Conservation (phyloP, 1,140 invertebrate genomes). For the Nixonia krombeini region DNA sequence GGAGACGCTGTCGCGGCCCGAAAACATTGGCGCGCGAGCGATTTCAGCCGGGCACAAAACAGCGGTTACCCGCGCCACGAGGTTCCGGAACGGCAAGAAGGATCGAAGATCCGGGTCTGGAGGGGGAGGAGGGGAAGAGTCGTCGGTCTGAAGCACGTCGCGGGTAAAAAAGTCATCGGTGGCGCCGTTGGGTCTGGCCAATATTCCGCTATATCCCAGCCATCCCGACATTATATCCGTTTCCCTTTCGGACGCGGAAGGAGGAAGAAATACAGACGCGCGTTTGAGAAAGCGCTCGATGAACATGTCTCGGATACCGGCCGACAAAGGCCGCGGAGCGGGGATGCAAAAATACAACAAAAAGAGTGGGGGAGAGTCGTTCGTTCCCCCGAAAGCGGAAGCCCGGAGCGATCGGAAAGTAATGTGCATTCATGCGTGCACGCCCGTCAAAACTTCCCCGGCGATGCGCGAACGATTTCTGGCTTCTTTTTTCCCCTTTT, state of each 20-base stretch:
- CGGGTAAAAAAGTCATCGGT: constrained; percentile 14
- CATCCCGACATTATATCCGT: constrained; percentile 16
- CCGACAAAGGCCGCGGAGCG: constrained; percentile 14
- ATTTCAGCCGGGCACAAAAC: too few species aligned
- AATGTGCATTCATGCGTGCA: constrained; percentile 33
- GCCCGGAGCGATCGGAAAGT: constrained; percentile 24
- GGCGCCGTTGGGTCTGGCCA: constrained; percentile 27
- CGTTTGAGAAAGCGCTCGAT: constrained; percentile 24
- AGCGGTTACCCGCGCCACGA: too few species aligned
- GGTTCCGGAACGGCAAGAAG: too few species aligned
- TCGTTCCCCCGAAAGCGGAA: constrained; percentile 12
- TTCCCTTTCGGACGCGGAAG: constrained; percentile 13
- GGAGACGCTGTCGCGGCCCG: too few species aligned
- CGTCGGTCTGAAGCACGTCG: background rate
- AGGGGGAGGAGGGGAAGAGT: too few species aligned
- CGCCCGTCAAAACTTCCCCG: constrained; percentile 37
- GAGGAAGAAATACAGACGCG: constrained; percentile 24
- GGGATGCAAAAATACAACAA: background rate
- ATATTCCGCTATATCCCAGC: constrained; percentile 29
- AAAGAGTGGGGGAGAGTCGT: background rate
- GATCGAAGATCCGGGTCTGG: too few species aligned
- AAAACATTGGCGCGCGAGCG: too few species aligned
- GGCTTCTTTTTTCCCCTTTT: constrained; percentile 11
- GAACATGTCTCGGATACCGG: constrained; percentile 23
- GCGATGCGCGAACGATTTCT: constrained; percentile 3